phyloP scores from a whole-genome alignment of 2,797 vertebrate genomes.

The Oreortyx pictus region DNA sequence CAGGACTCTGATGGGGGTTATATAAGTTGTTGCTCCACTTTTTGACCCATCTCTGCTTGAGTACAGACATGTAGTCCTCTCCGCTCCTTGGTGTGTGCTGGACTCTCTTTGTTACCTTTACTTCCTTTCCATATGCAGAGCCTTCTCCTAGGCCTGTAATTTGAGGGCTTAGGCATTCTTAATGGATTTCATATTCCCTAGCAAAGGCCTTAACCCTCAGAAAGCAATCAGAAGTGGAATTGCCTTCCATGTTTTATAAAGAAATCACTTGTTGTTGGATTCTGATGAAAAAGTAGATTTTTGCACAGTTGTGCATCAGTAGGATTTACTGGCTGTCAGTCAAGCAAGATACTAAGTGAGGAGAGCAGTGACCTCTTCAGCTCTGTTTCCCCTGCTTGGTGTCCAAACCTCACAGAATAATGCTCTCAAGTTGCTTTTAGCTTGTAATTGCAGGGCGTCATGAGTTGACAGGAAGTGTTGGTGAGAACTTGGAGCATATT shows the following conservation, averaged over 20 bases:
- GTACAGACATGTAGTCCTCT: not conserved
- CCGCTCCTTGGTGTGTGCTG: not conserved
- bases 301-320: too few relatives aligned
- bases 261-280: not conserved
- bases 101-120: not conserved
- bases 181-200: not conserved
- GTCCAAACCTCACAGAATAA: not conserved
- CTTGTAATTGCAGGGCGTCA: not conserved
- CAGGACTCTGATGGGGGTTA: rapidly evolving
- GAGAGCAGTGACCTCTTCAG: not conserved
- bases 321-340: not conserved
- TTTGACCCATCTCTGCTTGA: not conserved
- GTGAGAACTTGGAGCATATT: not conserved
- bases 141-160: too few relatives aligned
- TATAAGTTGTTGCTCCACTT: not conserved
- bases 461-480: not conserved
- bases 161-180: not conserved
- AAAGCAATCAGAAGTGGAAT: not conserved
- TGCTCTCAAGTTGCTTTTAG: not conserved
- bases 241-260: not conserved
- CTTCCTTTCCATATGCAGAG: not conserved
- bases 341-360: not conserved
- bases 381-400: not conserved
- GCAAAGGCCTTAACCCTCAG: not conserved
- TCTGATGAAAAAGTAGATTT: not conserved